These are phyloP conservation scores for Sclerurus mexicanus DNA, from an alignment of 2,113 vertebrate genomes.

Conservation along the genomic window DNA sequence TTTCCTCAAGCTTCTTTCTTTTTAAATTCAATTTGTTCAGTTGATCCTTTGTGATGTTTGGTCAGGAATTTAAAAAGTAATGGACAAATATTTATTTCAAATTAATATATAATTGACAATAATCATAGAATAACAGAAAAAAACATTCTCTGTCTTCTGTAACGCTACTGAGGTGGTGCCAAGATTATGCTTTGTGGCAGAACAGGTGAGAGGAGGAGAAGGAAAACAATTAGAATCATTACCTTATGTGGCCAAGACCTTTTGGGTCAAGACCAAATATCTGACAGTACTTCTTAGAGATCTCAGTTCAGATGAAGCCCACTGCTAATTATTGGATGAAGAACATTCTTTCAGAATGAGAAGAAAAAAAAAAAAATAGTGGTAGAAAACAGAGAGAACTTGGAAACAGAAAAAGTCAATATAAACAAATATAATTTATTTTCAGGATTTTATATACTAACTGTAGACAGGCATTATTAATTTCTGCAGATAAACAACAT, in stretches of 20 bases:
- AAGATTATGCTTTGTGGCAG: neutral
- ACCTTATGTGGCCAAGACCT: neutral
- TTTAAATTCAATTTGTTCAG: neutral
- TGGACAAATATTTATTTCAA: neutral
- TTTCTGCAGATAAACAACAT: neutral
- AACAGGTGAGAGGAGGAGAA: slow-evolving; percentile 3
- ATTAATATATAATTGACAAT: neutral
- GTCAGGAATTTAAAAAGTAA: neutral
- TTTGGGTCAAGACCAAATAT: slow-evolving; percentile 16
- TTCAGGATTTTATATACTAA: neutral
- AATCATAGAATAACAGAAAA: neutral
- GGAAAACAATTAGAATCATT: neutral
- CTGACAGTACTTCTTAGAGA: neutral
- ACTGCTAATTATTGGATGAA: neutral
- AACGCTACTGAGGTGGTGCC: neutral
- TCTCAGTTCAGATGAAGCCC: slow-evolving; percentile 6
- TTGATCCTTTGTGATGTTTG: neutral
- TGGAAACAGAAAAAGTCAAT: neutral
- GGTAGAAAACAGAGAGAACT: neutral
- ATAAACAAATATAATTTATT: slow-evolving; percentile 1
- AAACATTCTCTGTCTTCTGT: neutral
- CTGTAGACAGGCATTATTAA: neutral
- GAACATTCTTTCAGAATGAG: neutral
- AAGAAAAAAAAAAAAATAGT: neutral
- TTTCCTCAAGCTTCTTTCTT: neutral